A percentile compares a stretch with the other conserved stretches of the same genome.
phyloP scores from a whole-genome alignment of 2,888 invertebrate species.

The Andrena dorsata region DNA sequence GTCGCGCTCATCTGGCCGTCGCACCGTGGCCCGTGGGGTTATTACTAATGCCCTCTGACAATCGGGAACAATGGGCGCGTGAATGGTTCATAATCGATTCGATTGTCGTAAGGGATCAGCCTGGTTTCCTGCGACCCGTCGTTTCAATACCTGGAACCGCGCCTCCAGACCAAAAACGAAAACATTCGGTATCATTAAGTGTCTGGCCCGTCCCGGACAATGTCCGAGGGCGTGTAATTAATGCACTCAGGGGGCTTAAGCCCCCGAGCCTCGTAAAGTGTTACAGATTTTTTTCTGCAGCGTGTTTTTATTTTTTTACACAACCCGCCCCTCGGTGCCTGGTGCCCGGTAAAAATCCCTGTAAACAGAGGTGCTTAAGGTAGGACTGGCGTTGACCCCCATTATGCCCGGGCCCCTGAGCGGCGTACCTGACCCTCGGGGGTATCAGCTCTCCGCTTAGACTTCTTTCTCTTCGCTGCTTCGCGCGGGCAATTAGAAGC shows the following conservation, averaged over 20 bases:
- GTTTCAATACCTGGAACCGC: slow-evolving; percentile 41
- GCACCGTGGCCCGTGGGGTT: slow-evolving; percentile 70
- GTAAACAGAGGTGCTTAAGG: not conserved
- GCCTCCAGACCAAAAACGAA: not conserved
- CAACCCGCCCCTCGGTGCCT: not conserved
- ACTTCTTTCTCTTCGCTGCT: not conserved
- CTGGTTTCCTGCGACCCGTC: slow-evolving; percentile 49
- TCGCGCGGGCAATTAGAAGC: not conserved
- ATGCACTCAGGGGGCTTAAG: not conserved
- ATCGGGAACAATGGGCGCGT: slow-evolving; percentile 70
- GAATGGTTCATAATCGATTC: slow-evolving; percentile 80
- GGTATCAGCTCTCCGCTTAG: not conserved
- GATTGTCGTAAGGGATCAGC: slow-evolving; percentile 72
- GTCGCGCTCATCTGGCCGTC: slow-evolving; percentile 61
- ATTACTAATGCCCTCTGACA: slow-evolving; percentile 72
- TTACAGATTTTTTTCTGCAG: slow-evolving; percentile 40
- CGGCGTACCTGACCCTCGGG: not conserved
- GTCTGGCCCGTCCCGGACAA: not conserved
- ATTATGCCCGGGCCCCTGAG: not conserved
- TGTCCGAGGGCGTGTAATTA: slow-evolving; percentile 6
- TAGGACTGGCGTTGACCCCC: slow-evolving; percentile 18
- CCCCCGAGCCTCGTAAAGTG: slow-evolving; percentile 39
- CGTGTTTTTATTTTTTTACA: slow-evolving; percentile 54
- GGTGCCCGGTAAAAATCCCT: slow-evolving; percentile 12
- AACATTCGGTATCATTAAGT: slow-evolving; percentile 18